Evolutionary conservation across 2,113 vertebrate species (phyloP), one percentile per base, ranked within the genome.

Genomic region (Calidris pugnax): DNA sequence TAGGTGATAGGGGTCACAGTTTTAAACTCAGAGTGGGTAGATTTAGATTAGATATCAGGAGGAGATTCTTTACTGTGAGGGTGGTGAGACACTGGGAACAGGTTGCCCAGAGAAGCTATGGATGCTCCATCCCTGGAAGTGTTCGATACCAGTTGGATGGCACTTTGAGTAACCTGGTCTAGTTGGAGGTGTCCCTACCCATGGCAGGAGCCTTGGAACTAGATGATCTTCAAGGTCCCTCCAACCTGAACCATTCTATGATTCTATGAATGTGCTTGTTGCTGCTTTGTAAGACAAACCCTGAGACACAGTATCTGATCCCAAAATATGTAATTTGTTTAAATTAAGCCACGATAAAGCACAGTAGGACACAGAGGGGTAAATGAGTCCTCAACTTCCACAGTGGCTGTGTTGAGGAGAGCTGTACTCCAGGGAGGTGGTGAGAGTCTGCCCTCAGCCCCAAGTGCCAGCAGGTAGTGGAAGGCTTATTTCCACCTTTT

Each of bases 391-490:
- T 71, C 16, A 51, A 23, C 24, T 85, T 33, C 51, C 1, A 0
- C 48, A 41, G 37, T 1, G 5, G 41, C 27, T 2, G 0, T n/a
- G 26, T 0, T 87, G 62, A 18, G 45, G 41, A 47, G n/a, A 48
- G 7, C 33, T 28, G 30, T 71, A 39, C 53, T 69, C 60, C n/a
- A 26, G n/a, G 67, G 27, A 63, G 50, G 7, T 28, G 56, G 16
- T 3, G 1, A 48, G 27, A 39, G 16, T 12, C 27, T 1, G 0
- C 10, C 18, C 28, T 41, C 0, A 0, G 28, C 60, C 10, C 39
- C 39, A 5, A 20, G 33, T 37, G 19, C 50, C 59, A 48, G 1
- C 19, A 27, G 35, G 32, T 11, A 7, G 32, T n/a, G 9, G 33
- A n/a, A 48, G 60, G 41, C 6, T 59, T 37, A 32, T 73, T 71